These are phyloP conservation scores for Chouioia cunea DNA, from an alignment of 2,888 invertebrate genomes.

Conservation along the genomic window DNA sequence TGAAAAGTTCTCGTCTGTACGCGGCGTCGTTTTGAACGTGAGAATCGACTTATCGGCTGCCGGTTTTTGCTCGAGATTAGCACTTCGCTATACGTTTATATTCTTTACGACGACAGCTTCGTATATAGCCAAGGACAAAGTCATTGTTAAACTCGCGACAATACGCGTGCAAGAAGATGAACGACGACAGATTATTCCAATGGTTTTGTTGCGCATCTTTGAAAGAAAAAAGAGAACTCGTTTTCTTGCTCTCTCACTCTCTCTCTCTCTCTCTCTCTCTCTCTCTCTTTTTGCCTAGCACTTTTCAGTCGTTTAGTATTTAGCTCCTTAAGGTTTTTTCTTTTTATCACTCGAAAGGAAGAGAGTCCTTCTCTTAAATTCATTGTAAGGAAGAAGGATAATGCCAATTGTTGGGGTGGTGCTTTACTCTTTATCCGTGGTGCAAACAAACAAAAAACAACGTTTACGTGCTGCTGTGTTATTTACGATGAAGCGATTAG, in stretches of 20 bases:
- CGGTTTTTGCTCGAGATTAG: constrained; percentile 1
- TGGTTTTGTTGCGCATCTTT: background rate
- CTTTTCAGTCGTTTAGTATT: background rate
- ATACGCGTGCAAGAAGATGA: background rate
- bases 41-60: constrained; percentile 15
- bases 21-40: background rate
- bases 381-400: no score
- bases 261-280: no score
- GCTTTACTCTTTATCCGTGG: no score
- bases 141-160: constrained; percentile 4
- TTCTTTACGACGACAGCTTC: background rate
- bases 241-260: no score
- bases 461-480: background rate
- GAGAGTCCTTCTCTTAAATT: background rate
- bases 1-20: background rate
- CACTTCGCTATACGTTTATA: background rate
- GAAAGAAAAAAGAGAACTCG: no score
- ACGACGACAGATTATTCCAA: background rate
- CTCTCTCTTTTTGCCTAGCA: background rate
- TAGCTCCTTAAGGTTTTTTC: no score
- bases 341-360: background rate
- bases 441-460: constrained; percentile 1
- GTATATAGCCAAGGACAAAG: constrained; percentile 7
- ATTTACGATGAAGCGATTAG: constrained; percentile 1
- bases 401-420: no score